Evolutionary conservation across 2,797 vertebrate species (phyloP), one percentile per base, ranked within the genome.

Genomic region (Adrianichthys oophorus): DNA sequence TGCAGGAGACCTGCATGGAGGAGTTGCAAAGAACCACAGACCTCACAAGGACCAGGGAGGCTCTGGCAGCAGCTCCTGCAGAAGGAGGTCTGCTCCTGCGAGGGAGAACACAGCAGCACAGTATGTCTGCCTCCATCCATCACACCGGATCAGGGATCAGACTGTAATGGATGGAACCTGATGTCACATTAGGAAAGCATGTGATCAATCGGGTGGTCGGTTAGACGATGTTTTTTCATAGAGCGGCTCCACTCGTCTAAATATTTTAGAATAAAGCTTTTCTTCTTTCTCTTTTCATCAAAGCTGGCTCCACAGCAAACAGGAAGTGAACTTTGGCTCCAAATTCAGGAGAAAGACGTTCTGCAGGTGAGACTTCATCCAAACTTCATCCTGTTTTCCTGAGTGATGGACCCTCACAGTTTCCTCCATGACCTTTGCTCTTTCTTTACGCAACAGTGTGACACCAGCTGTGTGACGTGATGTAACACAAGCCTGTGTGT

Each of bases 1-100:
- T 41, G 72, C 90, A 65, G 83, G 82, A 57, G 91, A 93, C 54
- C 46, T 90, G 55, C 78, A 29, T 67, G 86, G 55, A 63, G 87
- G 85, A 58, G 86, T 84, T 62, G 87, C 80, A 4, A 87, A 86
- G 65, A 70, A 87, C 17, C 72, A 51, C 1, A 58, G 79, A 84
- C 75, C 79, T 78, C 78, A 82, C 62, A 61, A 49, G 4, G 48
- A 48, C 17, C 70, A 24, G 69, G 16, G 4, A 29, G n/a, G 19
- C 4, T 4, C 41, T 16, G 40, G 42, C 71, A 48, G 60, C 66
- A 16, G 65, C 60, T 45, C 52, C 63, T 51, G 44, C 72, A 74
- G 85, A 70, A 85, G 73, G 77, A 79, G 74, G 75, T 78, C 88
- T 18, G 79, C 80, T 12, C 86, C 83, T 1, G 84, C 69, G 75